Base-by-base conservation (phyloP, 2,888 invertebrate species). In the Trachelus tabidus region DNA sequence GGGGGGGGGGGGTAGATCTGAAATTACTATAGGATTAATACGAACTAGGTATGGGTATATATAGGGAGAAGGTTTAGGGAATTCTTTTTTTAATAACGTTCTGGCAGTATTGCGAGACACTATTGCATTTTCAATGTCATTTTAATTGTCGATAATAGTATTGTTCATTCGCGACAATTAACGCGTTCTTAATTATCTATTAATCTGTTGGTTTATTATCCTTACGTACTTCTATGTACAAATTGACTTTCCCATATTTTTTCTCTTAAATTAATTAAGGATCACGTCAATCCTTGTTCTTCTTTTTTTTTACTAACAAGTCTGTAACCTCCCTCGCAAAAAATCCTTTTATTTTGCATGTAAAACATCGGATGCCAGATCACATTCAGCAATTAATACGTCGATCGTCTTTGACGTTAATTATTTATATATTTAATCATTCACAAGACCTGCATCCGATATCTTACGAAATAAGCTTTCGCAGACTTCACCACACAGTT, bases 181-280 rank as follows among this genome's bases (percentile, higher is more conserved):
- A 56, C 23, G 56, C 56, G 9, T 56, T 56, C 56, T 56, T 56
- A 56, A 56, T 56, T 56, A 6, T 56, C 56, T 56, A 56, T 56
- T 56, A 56, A 80, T 79, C 75, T 15, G 78, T 75, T 69, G 75
- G 75, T 81, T 81, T 76, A 79, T 80, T 82, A 78, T 80, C 75
- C 12, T 68, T 73, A 75, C 75, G 77, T n/a, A 68, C 69, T 40
- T 75, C 75, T 84, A 85, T 83, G 76, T 84, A 85, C 83, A 86
- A 86, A 86, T 86, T 85, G 85, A 85, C 85, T 84, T 85, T 82
- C 81, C 83, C 79, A 79, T 79, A 40, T 69, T 76, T 77, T 80
- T 74, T 73, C 30, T 34, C 71, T 71, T 71, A 71, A 76, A 79
- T 76, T 80, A 76, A 79, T 75, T 78, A 81, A 83, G 79, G 73